phyloP scores from a whole-genome alignment of 2,113 vertebrate species.

The Chloropsis cyanopogon region DNA sequence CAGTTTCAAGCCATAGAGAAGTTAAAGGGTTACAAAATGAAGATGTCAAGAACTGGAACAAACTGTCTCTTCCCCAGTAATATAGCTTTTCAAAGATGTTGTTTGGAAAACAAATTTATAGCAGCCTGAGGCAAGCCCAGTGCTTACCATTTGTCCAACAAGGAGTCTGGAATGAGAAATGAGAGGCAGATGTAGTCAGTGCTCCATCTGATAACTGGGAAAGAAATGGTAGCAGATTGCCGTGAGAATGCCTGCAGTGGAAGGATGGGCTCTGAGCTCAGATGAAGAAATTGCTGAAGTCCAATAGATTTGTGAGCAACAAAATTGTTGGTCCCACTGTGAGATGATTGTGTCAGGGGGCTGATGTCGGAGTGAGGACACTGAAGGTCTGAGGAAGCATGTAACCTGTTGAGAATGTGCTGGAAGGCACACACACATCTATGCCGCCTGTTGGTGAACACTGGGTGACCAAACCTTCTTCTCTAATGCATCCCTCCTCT shows the following conservation, averaged over 20 bases:
- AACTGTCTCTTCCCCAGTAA: not conserved
- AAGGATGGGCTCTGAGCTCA: not conserved
- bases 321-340: not conserved
- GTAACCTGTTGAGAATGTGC: not conserved
- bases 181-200: fast-evolving
- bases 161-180: not conserved
- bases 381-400: fast-evolving
- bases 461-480: not conserved
- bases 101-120: not conserved
- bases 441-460: not conserved
- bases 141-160: not conserved
- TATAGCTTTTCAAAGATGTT: not conserved
- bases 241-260: not conserved
- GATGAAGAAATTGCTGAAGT: not conserved
- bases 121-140: not conserved
- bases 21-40: not conserved
- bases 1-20: not conserved
- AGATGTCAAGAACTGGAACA: not conserved
- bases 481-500: not conserved
- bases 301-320: not conserved
- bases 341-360: not conserved
- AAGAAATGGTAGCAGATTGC: not conserved
- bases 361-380: not conserved
- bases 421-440: not conserved
- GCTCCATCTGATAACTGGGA: not conserved